phyloP scores from a whole-genome alignment of 92 coral and sea anemone species.

The Chrysogorgia sp. region DNA sequence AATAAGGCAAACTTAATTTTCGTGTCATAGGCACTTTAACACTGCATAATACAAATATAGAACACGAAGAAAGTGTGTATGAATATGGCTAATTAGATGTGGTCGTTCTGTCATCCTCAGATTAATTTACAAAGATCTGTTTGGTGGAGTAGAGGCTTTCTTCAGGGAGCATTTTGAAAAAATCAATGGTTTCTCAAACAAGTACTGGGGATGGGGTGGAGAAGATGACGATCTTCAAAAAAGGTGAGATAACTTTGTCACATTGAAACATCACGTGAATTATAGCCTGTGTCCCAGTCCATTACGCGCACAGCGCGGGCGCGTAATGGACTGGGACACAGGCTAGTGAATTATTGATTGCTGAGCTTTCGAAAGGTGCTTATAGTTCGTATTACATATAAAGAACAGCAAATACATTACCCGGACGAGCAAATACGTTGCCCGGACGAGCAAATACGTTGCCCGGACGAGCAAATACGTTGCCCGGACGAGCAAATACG shows the following conservation, averaged over 20 bases:
- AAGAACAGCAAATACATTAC: no score
- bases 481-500: no score
- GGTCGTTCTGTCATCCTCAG: slow-evolving; percentile 29
- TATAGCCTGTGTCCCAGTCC: neutral
- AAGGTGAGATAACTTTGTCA: no score
- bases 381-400: neutral
- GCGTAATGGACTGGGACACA: no score
- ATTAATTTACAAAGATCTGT: slow-evolving; percentile 69
- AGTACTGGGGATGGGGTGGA: slow-evolving; percentile 99
- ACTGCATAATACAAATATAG: no score
- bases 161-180: slow-evolving; percentile 79
- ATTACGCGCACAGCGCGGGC: no score
- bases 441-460: no score
- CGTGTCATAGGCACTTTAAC: no score
- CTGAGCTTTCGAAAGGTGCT: neutral
- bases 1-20: no score
- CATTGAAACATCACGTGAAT: neutral
- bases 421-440: no score
- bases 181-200: slow-evolving; percentile 89
- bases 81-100: neutral
- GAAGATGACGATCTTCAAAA: slow-evolving; percentile 90
- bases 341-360: neutral
- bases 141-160: slow-evolving; percentile 97
- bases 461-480: no score
- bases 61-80: no score